phyloP scores from a whole-genome alignment of 2,113 vertebrate genomes.

The Ramphastos sulfuratus region DNA sequence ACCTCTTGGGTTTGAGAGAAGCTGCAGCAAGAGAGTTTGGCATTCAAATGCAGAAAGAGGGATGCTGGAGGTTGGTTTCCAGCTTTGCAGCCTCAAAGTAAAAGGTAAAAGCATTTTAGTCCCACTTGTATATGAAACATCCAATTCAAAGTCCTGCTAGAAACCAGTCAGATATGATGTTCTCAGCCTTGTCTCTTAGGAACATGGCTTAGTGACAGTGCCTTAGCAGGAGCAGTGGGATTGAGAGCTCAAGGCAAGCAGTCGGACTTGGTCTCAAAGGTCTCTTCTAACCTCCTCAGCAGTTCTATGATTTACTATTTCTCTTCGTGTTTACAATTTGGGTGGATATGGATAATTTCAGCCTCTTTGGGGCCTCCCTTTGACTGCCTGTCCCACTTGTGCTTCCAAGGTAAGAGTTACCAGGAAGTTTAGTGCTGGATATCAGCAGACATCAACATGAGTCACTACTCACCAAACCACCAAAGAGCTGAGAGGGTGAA shows the following conservation, averaged over 20 bases:
- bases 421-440: neutral
- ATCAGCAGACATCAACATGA: neutral
- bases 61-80: neutral
- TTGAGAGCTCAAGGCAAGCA: too few relatives aligned
- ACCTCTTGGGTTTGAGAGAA: neutral
- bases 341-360: neutral
- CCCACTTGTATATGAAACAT: neutral
- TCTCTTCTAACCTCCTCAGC: too few relatives aligned
- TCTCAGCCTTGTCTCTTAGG: neutral
- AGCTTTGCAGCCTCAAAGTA: neutral
- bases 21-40: neutral
- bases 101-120: neutral
- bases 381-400: neutral
- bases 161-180: neutral
- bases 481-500: neutral
- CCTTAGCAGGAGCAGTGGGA: too few relatives aligned
- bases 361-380: neutral
- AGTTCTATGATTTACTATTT: neutral
- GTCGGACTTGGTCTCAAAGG: too few relatives aligned
- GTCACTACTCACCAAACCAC: neutral
- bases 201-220: too few relatives aligned
- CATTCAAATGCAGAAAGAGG: neutral
- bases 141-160: neutral
- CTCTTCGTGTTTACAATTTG: neutral
- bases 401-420: neutral